Evolutionary conservation across 2,113 vertebrate genomes (phyloP).

Genomic region (Speoplatyrhinus poulsoni): DNA sequence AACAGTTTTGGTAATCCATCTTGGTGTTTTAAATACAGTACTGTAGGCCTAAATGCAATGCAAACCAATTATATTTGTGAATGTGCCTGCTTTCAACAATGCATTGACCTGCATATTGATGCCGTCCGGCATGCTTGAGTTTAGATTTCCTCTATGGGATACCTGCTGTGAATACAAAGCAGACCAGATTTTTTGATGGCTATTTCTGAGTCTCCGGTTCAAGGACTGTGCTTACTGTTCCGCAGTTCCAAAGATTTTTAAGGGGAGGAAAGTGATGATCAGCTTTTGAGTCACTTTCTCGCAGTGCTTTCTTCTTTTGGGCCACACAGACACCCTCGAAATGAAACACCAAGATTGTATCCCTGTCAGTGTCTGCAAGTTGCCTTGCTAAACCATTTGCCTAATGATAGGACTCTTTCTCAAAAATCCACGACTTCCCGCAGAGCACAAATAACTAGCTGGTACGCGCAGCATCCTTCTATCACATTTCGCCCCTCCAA

Average conservation of each 20-base stretch:
- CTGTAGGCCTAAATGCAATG: constrained; percentile 33
- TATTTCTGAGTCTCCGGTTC: constrained; percentile 48
- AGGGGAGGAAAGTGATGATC: constrained; percentile 62
- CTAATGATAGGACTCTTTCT: constrained; percentile 44
- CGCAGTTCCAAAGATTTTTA: constrained; percentile 60
- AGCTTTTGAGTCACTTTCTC: constrained; percentile 62
- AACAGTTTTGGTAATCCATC: constrained; percentile 28
- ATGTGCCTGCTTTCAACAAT: constrained; percentile 49
- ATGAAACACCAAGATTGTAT: constrained; percentile 48
- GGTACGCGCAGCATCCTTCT: constrained; percentile 31
- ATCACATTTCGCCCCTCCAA: constrained; percentile 34
- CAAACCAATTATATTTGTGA: constrained; percentile 64
- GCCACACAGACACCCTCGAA: constrained; percentile 43
- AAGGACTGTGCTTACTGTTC: constrained; percentile 61
- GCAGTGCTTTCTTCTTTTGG: constrained; percentile 44
- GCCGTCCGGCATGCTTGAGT: constrained; percentile 39
- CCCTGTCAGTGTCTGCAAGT: constrained; percentile 46
- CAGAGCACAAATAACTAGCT: constrained; percentile 17
- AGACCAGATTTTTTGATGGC: constrained; percentile 39
- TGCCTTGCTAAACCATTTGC: constrained; percentile 43
- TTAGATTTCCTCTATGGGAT: constrained; percentile 50
- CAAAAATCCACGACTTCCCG: constrained; percentile 25
- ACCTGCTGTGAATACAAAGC: constrained; percentile 44
- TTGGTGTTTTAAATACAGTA: constrained; percentile 52
- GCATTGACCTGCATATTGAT: constrained; percentile 56